Base-by-base conservation (phyloP, 2,797 vertebrate genomes). In the Molossus molossus region DNA sequence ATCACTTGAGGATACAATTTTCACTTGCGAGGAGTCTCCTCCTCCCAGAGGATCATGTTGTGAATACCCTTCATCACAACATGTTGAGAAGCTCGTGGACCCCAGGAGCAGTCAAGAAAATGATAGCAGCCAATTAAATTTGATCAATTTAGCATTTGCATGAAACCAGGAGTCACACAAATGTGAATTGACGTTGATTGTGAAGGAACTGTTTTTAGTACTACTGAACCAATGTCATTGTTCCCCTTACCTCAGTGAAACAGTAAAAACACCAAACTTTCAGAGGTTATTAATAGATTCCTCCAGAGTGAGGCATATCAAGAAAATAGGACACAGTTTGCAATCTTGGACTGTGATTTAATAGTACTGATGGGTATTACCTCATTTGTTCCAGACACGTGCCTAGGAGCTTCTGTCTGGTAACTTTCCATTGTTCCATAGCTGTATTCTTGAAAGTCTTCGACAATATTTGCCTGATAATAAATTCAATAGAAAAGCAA, bases 371-470 rank as follows among this genome's bases (percentile, higher is more conserved):
- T 12, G 9, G 37, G 25, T 53, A 75, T 98, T 99, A 99, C 99
- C 99, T 99, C 99, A n/a, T 99, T 98, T 73, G 98, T 97, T 99
- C 99, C 99, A 45, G 98, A 98, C 48, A 98, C 98, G 98, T 97
- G 98, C 97, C 97, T 98, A 57, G 99, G 98, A 96, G 99, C 98
- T 97, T 99, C 99, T 97, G 99, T 99, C 94, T 99, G 99, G 96
- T 99, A 98, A 97, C 97, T 98, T 97, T 98, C 99, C 98, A 99
- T 96, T 96, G 99, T 99, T 98, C 99, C 99, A 97, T 99, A 99
- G 98, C 99, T 99, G 98, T 99, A 99, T 97, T 99, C 99, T 98
- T 99, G 99, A 97, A 98, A 98, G 95, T 98, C 98, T 92, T 99
- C 99, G 98, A 99, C 98, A 98, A 98, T 97, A 92, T 99, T 99